phyloP scores from a whole-genome alignment of 2,888 invertebrate genomes.

The Copidosoma aretas region DNA sequence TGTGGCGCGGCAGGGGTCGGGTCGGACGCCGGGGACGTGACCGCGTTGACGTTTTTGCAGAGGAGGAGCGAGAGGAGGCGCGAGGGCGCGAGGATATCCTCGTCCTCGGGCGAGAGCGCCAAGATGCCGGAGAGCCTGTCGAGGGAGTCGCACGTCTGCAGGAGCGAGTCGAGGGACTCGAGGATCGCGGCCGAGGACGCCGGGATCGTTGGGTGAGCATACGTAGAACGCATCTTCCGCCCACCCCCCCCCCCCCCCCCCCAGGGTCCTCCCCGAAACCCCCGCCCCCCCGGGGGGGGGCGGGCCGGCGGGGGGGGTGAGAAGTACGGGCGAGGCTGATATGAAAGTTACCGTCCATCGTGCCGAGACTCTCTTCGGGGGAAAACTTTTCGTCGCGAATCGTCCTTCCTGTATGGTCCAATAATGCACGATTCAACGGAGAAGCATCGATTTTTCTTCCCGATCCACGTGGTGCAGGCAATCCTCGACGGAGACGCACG shows the following conservation, averaged over 20 bases:
- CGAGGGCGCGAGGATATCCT: slow-evolving; percentile 31
- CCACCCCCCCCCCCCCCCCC: background rate
- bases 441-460: too few relatives aligned
- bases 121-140: slow-evolving; percentile 45
- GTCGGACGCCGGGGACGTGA: background rate
- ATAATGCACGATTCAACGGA: background rate
- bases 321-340: too few relatives aligned
- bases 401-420: background rate
- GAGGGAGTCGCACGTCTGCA: slow-evolving; percentile 50
- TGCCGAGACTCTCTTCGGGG: too few relatives aligned
- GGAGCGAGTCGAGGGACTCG: slow-evolving; percentile 52
- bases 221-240: background rate
- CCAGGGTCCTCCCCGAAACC: too few relatives aligned
- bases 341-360: too few relatives aligned
- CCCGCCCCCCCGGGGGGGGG: too few relatives aligned
- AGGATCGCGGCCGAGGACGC: slow-evolving; percentile 40
- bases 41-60: slow-evolving; percentile 3
- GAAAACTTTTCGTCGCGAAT: background rate
- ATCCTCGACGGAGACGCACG: too few relatives aligned
- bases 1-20: background rate
- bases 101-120: slow-evolving; percentile 43
- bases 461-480: too few relatives aligned
- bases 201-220: slow-evolving; percentile 21
- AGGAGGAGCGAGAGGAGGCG: slow-evolving; percentile 33
- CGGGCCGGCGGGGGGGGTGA: too few relatives aligned